A percentile compares a stretch with the other conserved stretches of the same genome.
Evolutionary conservation across 1,140 invertebrate species (phyloP).

Genomic region (Drosophila albomicans): DNA sequence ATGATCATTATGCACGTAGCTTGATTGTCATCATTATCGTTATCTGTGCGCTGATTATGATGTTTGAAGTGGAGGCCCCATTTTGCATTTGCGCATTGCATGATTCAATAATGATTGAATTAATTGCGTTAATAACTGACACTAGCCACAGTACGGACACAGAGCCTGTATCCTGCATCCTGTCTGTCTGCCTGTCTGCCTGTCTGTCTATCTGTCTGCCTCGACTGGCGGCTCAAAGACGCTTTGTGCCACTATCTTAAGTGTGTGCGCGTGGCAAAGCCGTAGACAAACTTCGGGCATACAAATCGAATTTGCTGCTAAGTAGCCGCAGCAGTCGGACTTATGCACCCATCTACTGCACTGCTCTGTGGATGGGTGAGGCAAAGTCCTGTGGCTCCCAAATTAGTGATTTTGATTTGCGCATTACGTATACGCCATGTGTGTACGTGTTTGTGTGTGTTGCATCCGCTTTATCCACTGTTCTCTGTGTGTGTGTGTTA

Average conservation of each 20-base stretch:
- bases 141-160: constrained; percentile 61
- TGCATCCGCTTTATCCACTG: neutral
- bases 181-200: constrained; percentile 14
- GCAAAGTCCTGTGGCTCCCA: constrained; percentile 36
- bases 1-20: constrained; percentile 28
- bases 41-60: constrained; percentile 64
- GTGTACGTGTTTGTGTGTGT: neutral
- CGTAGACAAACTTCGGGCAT: constrained; percentile 62
- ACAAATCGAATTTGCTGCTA: constrained; percentile 82
- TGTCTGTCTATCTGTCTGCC: neutral
- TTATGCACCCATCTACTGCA: neutral
- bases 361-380: constrained; percentile 17
- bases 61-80: constrained; percentile 63
- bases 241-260: constrained; percentile 77
- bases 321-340: constrained; percentile 60
- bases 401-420: constrained; percentile 82
- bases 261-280: constrained; percentile 75
- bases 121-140: constrained; percentile 85
- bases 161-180: constrained; percentile 33
- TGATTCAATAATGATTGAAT: constrained; percentile 85
- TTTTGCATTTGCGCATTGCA: constrained; percentile 83
- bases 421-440: constrained; percentile 75
- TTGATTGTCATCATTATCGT: constrained; percentile 61
- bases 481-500: constrained; percentile 21
- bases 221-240: constrained; percentile 59